Conservation (phyloP, 2,113 vertebrate species). For the Psittacula cyanocephala region DNA sequence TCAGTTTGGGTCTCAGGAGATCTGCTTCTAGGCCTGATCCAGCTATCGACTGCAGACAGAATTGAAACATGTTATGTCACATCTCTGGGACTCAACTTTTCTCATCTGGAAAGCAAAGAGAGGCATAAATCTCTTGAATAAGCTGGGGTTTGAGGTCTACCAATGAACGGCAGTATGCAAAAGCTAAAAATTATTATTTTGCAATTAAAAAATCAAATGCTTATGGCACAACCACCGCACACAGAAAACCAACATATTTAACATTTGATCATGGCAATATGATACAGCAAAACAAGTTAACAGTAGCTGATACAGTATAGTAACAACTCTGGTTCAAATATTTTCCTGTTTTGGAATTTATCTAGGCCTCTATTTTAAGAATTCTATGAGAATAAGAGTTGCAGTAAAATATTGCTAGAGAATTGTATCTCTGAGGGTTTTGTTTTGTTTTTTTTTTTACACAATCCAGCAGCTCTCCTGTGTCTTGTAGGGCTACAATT, state of each 20-base stretch:
- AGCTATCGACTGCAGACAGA: background rate
- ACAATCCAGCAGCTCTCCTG: background rate
- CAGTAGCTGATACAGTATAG: background rate
- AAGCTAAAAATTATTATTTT: background rate
- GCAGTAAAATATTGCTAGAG: background rate
- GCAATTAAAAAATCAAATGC: background rate
- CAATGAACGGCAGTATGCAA: background rate
- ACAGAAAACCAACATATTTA: background rate
- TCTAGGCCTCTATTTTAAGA: background rate
- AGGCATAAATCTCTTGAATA: background rate
- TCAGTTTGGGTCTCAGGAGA: background rate
- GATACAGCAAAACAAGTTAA: background rate
- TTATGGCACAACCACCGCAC: background rate
- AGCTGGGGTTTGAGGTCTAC: background rate
- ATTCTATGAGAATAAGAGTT: background rate
- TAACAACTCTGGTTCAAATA: background rate
- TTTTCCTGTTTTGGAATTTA: background rate
- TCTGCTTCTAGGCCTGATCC: background rate
- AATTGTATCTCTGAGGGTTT: background rate
- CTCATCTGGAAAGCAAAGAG: background rate
- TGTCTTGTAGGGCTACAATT: background rate
- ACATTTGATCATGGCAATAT: background rate
- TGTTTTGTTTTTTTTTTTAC: background rate
- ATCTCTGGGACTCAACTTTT: background rate
- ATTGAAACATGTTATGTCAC: background rate